These are phyloP conservation scores for Drosophila colorata DNA, from an alignment of 2,888 invertebrate species.

Conservation along the genomic window DNA sequence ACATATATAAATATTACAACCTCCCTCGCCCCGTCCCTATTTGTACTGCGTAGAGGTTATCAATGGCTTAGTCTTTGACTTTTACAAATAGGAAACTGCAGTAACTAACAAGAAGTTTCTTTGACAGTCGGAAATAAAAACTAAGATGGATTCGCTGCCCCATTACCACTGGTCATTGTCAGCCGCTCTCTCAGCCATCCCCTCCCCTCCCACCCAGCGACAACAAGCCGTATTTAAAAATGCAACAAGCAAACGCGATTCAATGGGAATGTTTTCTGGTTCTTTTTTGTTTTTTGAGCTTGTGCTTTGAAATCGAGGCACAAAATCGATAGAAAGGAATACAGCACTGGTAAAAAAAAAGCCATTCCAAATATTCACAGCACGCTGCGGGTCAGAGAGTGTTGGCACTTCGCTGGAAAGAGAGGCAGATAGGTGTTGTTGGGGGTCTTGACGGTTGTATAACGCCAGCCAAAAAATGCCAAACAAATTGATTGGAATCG, in stretches of 20 bases:
- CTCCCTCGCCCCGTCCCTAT: neutral
- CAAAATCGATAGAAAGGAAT: conserved; percentile 59
- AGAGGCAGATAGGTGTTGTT: neutral
- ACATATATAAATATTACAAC: too few species aligned
- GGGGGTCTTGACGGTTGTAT: conserved; percentile 20
- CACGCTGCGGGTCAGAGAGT: conserved; percentile 21
- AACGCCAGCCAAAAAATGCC: conserved; percentile 70
- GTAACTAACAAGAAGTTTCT: conserved; percentile 37
- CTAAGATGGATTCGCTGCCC: conserved; percentile 47
- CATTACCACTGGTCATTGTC: neutral
- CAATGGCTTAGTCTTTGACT: conserved; percentile 1
- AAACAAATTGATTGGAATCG: conserved; percentile 79
- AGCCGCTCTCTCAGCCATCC: neutral
- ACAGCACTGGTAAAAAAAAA: conserved; percentile 14
- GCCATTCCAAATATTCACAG: conserved; percentile 28
- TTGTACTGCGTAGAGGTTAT: neutral
- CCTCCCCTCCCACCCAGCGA: neutral
- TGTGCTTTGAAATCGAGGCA: conserved; percentile 31
- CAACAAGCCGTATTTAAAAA: conserved; percentile 61
- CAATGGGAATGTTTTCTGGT: conserved; percentile 34
- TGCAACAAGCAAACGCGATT: conserved; percentile 68
- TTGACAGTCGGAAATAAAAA: conserved; percentile 49
- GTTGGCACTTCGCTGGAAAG: conserved; percentile 10
- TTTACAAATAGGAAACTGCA: conserved; percentile 21
- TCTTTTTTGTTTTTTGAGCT: conserved; percentile 28